phyloP scores from a whole-genome alignment of 2,113 vertebrate species.

The Carassius gibelio region DNA sequence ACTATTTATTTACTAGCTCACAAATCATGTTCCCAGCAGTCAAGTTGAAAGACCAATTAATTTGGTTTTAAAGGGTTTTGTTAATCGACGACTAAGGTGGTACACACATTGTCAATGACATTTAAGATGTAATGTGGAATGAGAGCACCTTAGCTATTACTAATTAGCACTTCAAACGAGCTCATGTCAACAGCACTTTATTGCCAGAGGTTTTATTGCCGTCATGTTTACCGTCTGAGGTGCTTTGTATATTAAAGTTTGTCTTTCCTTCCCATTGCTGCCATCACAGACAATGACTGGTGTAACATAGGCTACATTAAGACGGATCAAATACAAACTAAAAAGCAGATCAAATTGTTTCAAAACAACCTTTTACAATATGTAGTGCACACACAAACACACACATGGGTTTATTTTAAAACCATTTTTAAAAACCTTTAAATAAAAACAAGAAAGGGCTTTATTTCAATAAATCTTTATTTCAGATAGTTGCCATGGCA shows the following conservation, averaged over 20 bases:
- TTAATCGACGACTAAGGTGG: slow-evolving; percentile 70
- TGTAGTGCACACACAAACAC: slow-evolving; percentile 50
- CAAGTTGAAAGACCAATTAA: slow-evolving; percentile 76
- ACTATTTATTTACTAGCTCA: slow-evolving; percentile 57
- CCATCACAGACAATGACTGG: slow-evolving; percentile 21
- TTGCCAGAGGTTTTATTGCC: slow-evolving; percentile 53
- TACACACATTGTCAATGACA: slow-evolving; percentile 67
- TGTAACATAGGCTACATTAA: background rate
- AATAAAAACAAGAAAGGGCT: background rate
- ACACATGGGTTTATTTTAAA: slow-evolving; percentile 43
- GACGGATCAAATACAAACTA: too few species aligned
- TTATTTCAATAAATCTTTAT: too few species aligned
- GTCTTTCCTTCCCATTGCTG: slow-evolving; percentile 51
- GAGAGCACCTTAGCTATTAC: slow-evolving; percentile 70
- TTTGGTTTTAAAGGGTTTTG: slow-evolving; percentile 61
- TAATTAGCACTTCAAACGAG: slow-evolving; percentile 75
- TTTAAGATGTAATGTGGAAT: slow-evolving; percentile 72
- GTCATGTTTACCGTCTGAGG: slow-evolving; percentile 49
- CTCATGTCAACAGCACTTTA: slow-evolving; percentile 60
- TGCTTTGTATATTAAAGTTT: slow-evolving; percentile 57
- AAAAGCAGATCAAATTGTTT: too few species aligned
- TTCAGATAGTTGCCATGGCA: too few species aligned
- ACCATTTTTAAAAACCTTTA: too few species aligned
- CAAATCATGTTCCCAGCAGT: slow-evolving; percentile 59
- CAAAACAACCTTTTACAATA: too few species aligned